Evolutionary conservation across 92 coral and sea anemone species (phyloP).

Genomic region (Umimayanthus kanabou): DNA sequence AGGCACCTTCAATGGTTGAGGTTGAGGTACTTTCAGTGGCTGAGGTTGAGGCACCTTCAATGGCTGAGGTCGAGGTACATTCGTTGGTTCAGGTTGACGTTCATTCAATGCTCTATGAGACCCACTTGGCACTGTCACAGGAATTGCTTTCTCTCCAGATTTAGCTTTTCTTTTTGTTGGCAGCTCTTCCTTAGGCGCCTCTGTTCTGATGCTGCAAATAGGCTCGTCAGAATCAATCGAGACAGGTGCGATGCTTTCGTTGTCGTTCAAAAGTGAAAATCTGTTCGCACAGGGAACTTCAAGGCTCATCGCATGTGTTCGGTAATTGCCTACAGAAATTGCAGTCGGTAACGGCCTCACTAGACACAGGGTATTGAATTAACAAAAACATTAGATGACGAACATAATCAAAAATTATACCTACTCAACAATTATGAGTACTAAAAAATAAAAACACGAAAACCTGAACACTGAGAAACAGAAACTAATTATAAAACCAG

Average conservation of each 20-base stretch:
- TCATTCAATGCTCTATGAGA: background rate
- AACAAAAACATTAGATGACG: too few relatives aligned
- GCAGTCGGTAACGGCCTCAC: background rate
- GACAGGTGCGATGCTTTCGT: background rate
- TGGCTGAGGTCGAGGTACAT: background rate
- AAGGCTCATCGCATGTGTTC: background rate
- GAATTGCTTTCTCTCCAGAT: background rate
- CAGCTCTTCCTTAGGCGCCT: background rate
- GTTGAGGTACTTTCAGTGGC: background rate
- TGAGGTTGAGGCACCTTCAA: background rate
- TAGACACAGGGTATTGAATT: background rate
- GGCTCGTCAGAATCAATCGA: background rate
- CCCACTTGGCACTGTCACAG: background rate
- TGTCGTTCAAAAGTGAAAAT: background rate
- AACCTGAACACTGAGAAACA: too few relatives aligned
- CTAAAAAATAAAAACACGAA: too few relatives aligned
- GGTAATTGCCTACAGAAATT: background rate
- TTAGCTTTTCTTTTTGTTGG: background rate
- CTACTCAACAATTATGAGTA: too few relatives aligned
- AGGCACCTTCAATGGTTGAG: background rate
- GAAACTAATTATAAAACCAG: too few relatives aligned
- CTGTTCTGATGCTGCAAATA: background rate
- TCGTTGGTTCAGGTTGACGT: background rate
- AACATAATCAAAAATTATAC: too few relatives aligned
- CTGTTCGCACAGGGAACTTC: background rate